Base-by-base conservation (phyloP, 2,888 invertebrate species). In the Hydriomena furcata region DNA sequence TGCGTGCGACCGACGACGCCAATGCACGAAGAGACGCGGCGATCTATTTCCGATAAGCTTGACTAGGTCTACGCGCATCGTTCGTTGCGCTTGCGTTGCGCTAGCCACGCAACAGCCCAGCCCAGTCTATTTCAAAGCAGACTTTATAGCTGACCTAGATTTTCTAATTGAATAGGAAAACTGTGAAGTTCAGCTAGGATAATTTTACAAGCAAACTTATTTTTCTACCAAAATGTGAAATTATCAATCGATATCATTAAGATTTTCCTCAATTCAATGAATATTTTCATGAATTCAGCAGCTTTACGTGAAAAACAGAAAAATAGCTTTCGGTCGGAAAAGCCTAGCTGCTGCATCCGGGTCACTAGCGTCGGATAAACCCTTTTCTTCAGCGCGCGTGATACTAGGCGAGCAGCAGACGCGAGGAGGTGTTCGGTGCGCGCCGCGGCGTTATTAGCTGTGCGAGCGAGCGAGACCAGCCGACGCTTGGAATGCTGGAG, bases 331-430 rank as follows among this genome's bases (percentile, higher is more conserved):
- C 59, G 67, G 72, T 82, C 80, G 89, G 89, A 88, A 90, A 63
- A 90, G 83, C 81, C 79, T 82, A 81, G 83, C 74, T 76, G 83
- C 74, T 76, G 79, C 79, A 78, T 73, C 74, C 79, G 79, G 79
- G 85, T 79, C 83, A 79, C 78, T 73, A 51, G 82, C 89, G 85
- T 88, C 90, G 89, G 90, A 89, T 90, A 90, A 90, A 90, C 90
- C 89, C 90, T 90, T 89, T 90, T 90, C 90, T 89, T 88, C 87
- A 88, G 89, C 90, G 89, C 89, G 89, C 89, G 86, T 81, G 87
- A 84, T 89, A 90, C 90, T 86, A 89, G 90, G 89, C 79, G 69
- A 70, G 52, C 85, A 89, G 84, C 68, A 72, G 65, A 56, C 34
- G 47, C 58, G 67, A 82, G 73, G 85, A 88, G 88, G 70, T 85